phyloP scores from a whole-genome alignment of 2,113 vertebrate species.

The Piaya cayana region DNA sequence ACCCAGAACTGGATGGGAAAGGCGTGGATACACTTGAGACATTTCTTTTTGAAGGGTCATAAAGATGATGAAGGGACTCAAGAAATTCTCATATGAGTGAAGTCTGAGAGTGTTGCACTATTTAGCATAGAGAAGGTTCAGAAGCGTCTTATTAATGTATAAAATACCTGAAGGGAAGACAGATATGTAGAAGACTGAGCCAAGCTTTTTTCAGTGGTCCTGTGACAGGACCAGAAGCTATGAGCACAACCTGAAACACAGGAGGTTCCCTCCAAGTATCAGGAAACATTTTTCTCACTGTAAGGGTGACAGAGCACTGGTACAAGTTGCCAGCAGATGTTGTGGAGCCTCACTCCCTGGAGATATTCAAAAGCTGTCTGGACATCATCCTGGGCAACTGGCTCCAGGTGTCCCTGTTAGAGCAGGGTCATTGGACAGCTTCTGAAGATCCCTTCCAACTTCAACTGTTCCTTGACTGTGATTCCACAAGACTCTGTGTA shows the following conservation, averaged over 20 bases:
- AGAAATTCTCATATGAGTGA: not conserved
- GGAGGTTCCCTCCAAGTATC: not conserved
- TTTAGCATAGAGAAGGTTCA: not conserved
- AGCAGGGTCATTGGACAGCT: not conserved
- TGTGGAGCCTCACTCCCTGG: not conserved
- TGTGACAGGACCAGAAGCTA: not conserved
- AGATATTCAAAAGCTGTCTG: not conserved
- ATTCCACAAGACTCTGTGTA: not conserved
- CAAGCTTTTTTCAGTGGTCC: not conserved
- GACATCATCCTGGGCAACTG: not conserved
- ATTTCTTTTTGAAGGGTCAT: not conserved
- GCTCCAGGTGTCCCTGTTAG: not conserved
- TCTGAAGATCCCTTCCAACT: not conserved
- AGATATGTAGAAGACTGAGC: not conserved
- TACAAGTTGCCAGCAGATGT: not conserved
- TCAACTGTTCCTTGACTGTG: not conserved
- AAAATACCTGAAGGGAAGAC: not conserved
- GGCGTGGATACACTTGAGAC: not conserved
- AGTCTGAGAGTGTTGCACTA: not conserved
- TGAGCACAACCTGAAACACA: no score
- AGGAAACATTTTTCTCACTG: not conserved
- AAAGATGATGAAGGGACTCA: not conserved
- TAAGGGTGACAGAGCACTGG: not conserved
- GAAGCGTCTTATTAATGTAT: not conserved
- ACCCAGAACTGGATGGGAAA: not conserved